Base-by-base conservation (phyloP, 2,797 vertebrate genomes). In the Limosa lapponica region DNA sequence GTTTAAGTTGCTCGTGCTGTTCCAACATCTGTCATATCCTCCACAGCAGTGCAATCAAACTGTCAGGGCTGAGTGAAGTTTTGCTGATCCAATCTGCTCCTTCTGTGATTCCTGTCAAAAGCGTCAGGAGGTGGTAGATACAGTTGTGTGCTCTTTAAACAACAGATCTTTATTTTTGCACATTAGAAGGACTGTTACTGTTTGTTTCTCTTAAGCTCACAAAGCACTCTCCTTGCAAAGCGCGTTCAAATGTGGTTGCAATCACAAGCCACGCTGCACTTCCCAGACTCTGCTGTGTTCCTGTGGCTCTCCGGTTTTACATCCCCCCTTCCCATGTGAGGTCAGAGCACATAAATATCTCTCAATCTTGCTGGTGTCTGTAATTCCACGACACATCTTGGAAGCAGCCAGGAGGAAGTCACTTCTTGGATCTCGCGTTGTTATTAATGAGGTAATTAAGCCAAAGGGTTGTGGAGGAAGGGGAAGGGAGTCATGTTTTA, bases 21-120 rank as follows among this genome's bases (percentile, higher is more conserved):
- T 94, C 74, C 71, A 91, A 77, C 96, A 95, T 96, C 97, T 97
- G 95, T 96, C 95, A 95, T 90, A 90, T 79, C 93, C 89, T 95
- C 88, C 92, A 61, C 71, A 89, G 94, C 86, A 97, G 66, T 44
- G 69, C 91, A 96, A 95, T 96, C 94, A 95, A 95, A 94, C 90
- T 97, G 94, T 95, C 97, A 97, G 87, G 81, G 90, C 88, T 95
- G 82, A 96, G 89, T 91, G 95, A 96, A 91, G 95, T 95, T 96
- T 93, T 96, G 95, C 89, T 97, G 96, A 96, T 95, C 82, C 91
- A 87, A 79, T 86, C 69, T 93, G 87, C 94, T 95, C 92, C 78
- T 95, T 95, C 70, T 87, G 92, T 73, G 82, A 89, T 83, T 95
- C 89, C 93, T 92, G 85, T 96, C 94, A 93, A 88, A 97, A 96